Percentiles rank a stretch among this genome's conserved stretches.
Evolutionary conservation across 2,113 vertebrate genomes (phyloP).

Genomic region (Thryonomys swinderianus): DNA sequence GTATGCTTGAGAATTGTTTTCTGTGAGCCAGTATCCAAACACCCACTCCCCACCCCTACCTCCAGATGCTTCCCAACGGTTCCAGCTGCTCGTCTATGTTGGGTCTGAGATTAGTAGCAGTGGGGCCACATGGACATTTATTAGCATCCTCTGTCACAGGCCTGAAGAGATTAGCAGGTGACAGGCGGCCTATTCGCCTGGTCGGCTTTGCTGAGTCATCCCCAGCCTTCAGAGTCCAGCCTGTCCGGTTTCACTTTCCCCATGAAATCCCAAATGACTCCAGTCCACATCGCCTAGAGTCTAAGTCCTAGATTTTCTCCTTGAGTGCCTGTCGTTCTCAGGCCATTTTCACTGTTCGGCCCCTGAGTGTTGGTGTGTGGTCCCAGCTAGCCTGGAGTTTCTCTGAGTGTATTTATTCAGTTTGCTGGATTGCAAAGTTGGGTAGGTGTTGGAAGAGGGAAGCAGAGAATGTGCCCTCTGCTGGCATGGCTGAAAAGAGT

Average conservation of each 20-base stretch:
- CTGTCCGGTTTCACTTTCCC: not conserved
- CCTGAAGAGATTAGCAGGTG: not conserved
- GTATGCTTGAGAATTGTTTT: not conserved
- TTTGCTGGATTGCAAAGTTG: not conserved
- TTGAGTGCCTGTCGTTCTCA: not conserved
- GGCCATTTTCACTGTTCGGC: not conserved
- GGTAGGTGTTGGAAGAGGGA: not conserved
- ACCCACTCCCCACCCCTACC: no score
- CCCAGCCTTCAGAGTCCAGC: not conserved
- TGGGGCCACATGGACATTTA: not conserved
- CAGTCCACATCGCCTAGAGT: not conserved
- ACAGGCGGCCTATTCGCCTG: not conserved
- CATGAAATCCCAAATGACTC: not conserved
- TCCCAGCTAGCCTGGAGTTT: not conserved
- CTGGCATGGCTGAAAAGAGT: conserved; percentile 37
- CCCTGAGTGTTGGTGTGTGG: not conserved
- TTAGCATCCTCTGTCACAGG: not conserved
- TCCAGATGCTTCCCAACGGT: not conserved
- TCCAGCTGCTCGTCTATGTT: not conserved
- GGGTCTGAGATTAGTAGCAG: not conserved
- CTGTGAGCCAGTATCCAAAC: not conserved
- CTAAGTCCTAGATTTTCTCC: not conserved
- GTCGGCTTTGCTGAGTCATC: not conserved
- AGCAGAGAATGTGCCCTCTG: conserved; percentile 53
- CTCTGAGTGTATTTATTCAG: not conserved